These are phyloP conservation scores for Nycticryphes semicollaris DNA, from an alignment of 2,113 vertebrate genomes.

Conservation along the genomic window DNA sequence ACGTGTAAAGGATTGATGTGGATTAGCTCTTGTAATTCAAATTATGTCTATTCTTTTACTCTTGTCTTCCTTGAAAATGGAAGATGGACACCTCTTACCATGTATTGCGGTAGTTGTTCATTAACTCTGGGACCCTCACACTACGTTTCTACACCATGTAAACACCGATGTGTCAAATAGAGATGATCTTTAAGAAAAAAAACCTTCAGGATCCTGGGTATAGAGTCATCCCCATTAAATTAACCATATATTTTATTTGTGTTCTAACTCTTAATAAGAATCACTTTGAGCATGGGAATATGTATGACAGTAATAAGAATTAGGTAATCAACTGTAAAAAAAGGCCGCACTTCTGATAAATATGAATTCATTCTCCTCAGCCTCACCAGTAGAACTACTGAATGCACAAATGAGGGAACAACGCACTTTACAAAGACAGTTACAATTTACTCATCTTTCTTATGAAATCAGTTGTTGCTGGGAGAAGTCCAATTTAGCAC, in stretches of 20 bases:
- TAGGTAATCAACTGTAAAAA: neutral
- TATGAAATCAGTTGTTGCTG: neutral
- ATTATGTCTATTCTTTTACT: neutral
- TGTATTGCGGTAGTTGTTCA: neutral
- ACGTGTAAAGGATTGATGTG: neutral
- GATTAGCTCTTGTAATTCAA: neutral
- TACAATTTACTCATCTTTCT: neutral
- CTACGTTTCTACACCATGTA: neutral
- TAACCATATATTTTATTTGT: neutral
- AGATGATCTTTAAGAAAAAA: neutral
- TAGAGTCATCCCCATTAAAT: neutral
- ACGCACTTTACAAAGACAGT: neutral
- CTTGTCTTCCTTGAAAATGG: neutral
- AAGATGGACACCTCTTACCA: neutral
- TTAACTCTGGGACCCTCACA: neutral
- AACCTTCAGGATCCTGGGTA: neutral
- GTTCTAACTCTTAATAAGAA: neutral
- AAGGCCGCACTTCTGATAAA: neutral
- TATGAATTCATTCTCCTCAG: neutral
- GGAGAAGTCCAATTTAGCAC: neutral
- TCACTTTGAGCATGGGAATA: neutral
- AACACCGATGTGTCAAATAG: neutral
- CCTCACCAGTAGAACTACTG: neutral
- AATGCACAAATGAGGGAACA: neutral
- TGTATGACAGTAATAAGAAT: neutral